phyloP scores from a whole-genome alignment of 2,113 vertebrate genomes.

The Oophaga pumilio region DNA sequence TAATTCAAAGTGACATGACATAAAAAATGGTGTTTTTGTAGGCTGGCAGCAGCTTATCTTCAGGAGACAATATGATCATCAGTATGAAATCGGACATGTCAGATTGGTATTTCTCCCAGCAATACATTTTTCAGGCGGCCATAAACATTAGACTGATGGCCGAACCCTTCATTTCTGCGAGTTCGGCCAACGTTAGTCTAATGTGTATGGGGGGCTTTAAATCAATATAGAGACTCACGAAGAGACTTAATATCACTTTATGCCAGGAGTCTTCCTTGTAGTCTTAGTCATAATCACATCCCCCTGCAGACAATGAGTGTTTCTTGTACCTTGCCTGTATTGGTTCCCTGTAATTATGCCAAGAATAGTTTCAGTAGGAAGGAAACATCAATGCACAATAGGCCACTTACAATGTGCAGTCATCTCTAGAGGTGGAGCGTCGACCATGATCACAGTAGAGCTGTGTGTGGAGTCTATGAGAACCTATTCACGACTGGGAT shows the following conservation, averaged over 20 bases:
- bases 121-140: no score
- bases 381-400: conserved; percentile 20
- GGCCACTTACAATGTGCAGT: background rate
- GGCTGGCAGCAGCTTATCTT: no score
- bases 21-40: no score
- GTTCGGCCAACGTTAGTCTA: no score
- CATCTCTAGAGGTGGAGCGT: background rate
- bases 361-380: conserved; percentile 25
- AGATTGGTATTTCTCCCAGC: no score
- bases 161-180: no score
- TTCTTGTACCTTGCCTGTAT: background rate
- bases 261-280: background rate
- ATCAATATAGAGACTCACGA: background rate
- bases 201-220: no score
- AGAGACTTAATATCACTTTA: background rate
- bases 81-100: no score
- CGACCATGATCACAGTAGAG: background rate
- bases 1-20: no score
- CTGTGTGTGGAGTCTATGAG: background rate
- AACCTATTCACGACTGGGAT: background rate
- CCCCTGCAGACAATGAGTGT: background rate
- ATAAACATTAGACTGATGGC: no score
- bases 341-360: background rate
- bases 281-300: background rate
- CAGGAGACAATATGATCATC: no score